Conservation (phyloP, 2,113 vertebrate genomes). For the Lathamus discolor region DNA sequence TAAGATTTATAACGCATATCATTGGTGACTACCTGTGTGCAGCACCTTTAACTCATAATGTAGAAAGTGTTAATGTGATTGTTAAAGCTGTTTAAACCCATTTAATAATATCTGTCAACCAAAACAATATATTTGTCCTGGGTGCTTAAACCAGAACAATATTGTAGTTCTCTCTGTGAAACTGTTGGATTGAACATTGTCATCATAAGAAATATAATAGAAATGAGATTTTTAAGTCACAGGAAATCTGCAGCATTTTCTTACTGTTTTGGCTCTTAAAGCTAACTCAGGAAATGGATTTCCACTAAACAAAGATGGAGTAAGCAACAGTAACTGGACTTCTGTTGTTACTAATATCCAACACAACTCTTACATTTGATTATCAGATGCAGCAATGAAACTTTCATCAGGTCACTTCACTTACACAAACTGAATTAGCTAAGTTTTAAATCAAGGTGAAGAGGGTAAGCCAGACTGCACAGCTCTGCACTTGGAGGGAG, state of each 20-base stretch:
- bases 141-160: neutral
- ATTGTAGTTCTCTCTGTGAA: neutral
- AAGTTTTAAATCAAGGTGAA: neutral
- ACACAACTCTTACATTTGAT: neutral
- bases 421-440: neutral
- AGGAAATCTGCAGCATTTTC: constrained; percentile 6
- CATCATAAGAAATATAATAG: neutral
- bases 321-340: neutral
- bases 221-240: neutral
- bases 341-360: neutral
- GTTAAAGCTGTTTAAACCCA: constrained; percentile 32
- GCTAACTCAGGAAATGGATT: neutral
- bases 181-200: neutral
- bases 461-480: neutral
- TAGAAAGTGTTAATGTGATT: constrained; percentile 28
- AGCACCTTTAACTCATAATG: constrained; percentile 67
- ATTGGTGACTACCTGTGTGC: constrained; percentile 22
- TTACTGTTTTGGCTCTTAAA: neutral
- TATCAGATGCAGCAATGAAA: neutral
- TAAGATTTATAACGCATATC: neutral
- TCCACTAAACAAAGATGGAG: neutral
- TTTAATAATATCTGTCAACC: neutral
- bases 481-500: neutral
- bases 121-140: neutral
- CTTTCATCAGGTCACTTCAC: neutral